These are phyloP conservation scores for Lasioglossum oenotherae DNA, from an alignment of 2,888 invertebrate genomes.

Conservation along the genomic window DNA sequence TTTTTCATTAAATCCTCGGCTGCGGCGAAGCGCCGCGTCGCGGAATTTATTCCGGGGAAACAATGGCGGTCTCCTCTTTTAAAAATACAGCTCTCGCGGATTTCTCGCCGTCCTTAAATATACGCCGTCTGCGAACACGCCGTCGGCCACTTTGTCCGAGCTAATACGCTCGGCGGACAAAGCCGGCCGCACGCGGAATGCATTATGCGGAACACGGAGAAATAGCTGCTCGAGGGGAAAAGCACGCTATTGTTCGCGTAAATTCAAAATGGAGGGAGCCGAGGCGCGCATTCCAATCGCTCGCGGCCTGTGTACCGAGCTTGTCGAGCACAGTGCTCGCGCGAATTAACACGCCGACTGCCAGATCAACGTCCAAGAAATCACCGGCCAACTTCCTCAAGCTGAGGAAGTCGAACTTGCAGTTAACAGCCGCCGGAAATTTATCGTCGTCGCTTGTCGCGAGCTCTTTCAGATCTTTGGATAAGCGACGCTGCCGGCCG, in stretches of 20 bases:
- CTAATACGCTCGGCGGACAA: conserved; percentile 57
- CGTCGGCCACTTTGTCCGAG: conserved; percentile 66
- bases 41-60: conserved; percentile 36
- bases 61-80: conserved; percentile 35
- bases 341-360: conserved; percentile 12
- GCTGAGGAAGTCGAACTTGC: neutral
- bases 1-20: conserved; percentile 19
- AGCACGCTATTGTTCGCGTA: conserved; percentile 33
- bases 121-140: conserved; percentile 46
- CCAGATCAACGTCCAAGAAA: conserved; percentile 5
- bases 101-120: conserved; percentile 36
- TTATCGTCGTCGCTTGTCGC: neutral
- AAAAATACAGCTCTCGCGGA: conserved; percentile 42
- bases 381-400: neutral
- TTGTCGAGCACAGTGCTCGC: neutral
- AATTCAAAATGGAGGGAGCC: conserved; percentile 37
- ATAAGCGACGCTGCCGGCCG: neutral
- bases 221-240: conserved; percentile 23
- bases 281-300: conserved; percentile 5
- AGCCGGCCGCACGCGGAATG: conserved; percentile 38
- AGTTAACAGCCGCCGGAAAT: conserved; percentile 4
- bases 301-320: neutral
- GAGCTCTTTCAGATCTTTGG: neutral
- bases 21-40: neutral
- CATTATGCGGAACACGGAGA: conserved; percentile 55